Evolutionary conservation across 2,888 invertebrate genomes (phyloP), one percentile per base, ranked within the genome.

Genomic region (Suillia variegata): DNA sequence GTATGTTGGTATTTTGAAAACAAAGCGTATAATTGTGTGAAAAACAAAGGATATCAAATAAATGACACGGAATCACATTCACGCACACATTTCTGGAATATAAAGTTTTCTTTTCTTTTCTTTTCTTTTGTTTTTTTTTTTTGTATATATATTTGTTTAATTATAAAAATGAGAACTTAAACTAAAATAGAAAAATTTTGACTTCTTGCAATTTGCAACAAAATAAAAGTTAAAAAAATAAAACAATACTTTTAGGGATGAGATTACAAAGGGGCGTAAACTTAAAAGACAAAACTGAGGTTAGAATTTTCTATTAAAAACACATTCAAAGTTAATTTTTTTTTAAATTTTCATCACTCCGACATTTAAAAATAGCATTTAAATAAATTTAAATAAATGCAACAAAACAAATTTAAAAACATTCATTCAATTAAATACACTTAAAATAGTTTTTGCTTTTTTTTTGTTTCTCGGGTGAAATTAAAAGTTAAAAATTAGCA

Each of bases 21-120:
- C 48, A n/a, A 34, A 55, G 48, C 21, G 45, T 18, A 55, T 17
- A 24, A 26, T 22, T 18, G 15, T 47, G 6, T 38, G 42, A n/a
- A 45, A 47, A 55, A 38, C 20, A 53, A 34, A 38, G 12, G n/a
- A 64, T 59, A 56, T 50, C 13, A 58, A 63, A 52, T 54, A 48
- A 63, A 56, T 52, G 47, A 53, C 33, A 31, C 61, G 57, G 64
- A 62, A 65, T 63, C 62, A 66, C 61, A 66, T 63, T 65, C 63
- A 56, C 56, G 56, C 20, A n/a, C 38, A 38, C 6, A 38, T 4
- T 38, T 38, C n/a, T 26, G 26, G 26, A 26, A 26, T 20, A 47
- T 47, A 20, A 47, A 20, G n/a, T n/a, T n/a, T n/a, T n/a, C n/a
- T n/a, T n/a, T n/a, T n/a, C n/a, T n/a, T n/a, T n/a, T n/a, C n/a